Base-by-base conservation (phyloP, 2,113 vertebrate species). In the Donacobius atricapilla region DNA sequence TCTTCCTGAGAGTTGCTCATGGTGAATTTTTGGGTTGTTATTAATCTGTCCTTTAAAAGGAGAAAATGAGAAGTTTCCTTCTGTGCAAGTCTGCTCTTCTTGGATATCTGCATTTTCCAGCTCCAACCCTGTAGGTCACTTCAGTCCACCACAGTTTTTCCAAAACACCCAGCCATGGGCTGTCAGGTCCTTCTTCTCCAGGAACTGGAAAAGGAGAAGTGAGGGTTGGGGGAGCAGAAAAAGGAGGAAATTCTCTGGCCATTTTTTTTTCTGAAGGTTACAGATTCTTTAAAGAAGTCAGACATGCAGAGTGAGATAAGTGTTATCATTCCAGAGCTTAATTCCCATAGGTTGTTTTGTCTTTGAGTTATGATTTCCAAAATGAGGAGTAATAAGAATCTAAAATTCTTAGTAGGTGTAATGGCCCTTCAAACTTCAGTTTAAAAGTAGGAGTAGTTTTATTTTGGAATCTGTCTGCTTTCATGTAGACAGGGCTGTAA, bases 221-320 rank as follows among this genome's bases (percentile, higher is more conserved):
- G 51, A 93, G 40, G 31, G 40, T 21, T 42, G 24, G 44, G 40
- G 53, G 60, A 84, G 96, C 89, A 58, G 56, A 11, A 28, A 91
- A 75, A 79, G 47, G 53, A 20, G 64, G 54, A 73, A 58, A 57
- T 12, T 86, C 10, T 5, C 56, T 97, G 79, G 73, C 71, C 54
- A 84, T 37, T 5, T 2, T 58, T 6, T 31, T 85, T 33, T 28
- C 58, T 3, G 63, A 95, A 54, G 71, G 2, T 10, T 51, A 5
- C 35, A 82, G 5, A 30, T 51, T 11, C 44, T 97, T 47, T 77
- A 54, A 77, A 89, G 51, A 65, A 97, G 96, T 68, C 93, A 93
- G 56, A 98, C 95, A 89, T 96, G 95, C 75, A 87, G 93, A 65
- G 97, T 98, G 56, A 98, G 87, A 50, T 92, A 97, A 53, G 94